Percentiles rank a stretch among this genome's conserved stretches.
These are phyloP conservation scores for Neodon shergylaensis DNA, from an alignment of 2,113 vertebrate genomes.

Conservation along the genomic window DNA sequence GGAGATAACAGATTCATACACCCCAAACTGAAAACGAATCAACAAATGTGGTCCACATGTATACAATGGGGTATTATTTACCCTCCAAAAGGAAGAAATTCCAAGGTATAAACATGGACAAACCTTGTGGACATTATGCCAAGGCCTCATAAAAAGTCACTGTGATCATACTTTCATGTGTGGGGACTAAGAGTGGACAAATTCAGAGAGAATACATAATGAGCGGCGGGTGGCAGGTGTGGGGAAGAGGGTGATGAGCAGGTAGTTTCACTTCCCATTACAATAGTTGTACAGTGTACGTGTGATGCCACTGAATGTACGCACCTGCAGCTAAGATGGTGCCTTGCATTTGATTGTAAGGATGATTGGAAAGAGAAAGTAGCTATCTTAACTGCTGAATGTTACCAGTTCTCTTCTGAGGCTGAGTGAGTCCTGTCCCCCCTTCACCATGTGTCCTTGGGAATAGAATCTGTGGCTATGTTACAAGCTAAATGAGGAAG, in stretches of 20 bases:
- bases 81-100: neutral
- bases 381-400: neutral
- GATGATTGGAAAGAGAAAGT: neutral
- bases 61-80: neutral
- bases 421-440: neutral
- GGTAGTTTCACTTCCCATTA: neutral
- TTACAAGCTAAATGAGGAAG: neutral
- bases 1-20: neutral
- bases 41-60: neutral
- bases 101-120: neutral
- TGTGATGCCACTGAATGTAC: neutral
- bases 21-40: neutral
- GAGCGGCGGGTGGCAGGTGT: rapidly evolving
- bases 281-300: neutral
- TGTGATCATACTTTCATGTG: too few relatives aligned
- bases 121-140: neutral
- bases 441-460: neutral
- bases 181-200: neutral
- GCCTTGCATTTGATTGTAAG: neutral
- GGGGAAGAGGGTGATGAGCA: neutral
- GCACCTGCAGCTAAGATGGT: neutral
- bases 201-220: neutral
- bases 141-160: neutral
- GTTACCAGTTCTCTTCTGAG: neutral
- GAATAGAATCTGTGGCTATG: neutral